These are phyloP conservation scores for Malurus cyaneus DNA, from an alignment of 2,113 vertebrate species.

Conservation along the genomic window DNA sequence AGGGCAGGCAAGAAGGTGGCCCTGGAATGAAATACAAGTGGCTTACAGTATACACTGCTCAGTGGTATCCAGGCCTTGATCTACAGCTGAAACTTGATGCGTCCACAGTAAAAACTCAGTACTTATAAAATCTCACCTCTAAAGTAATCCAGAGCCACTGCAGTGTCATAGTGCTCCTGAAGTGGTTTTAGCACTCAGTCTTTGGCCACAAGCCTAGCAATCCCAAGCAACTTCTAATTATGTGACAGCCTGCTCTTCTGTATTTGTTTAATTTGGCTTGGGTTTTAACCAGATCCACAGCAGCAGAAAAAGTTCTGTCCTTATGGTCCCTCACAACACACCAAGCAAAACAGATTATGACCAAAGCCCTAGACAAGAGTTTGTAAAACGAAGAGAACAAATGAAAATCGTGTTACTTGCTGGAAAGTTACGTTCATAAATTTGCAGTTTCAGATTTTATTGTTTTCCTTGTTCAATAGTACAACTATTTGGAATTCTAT, in stretches of 20 bases:
- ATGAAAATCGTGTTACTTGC: neutral
- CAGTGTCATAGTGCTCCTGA: neutral
- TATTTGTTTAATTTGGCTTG: conserved; percentile 28
- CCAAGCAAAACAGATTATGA: neutral
- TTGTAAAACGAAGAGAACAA: neutral
- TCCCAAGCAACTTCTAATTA: neutral
- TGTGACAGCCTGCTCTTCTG: neutral
- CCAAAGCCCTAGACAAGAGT: neutral
- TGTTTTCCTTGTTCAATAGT: neutral
- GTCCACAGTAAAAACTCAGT: neutral
- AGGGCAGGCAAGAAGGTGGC: neutral
- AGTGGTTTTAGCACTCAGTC: neutral
- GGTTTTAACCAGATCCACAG: conserved; percentile 27
- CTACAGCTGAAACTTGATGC: neutral
- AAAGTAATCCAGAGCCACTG: neutral
- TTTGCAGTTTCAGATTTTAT: neutral
- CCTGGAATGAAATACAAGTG: neutral
- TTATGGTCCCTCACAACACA: neutral
- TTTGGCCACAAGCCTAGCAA: neutral
- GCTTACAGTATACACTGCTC: neutral
- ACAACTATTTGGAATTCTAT: neutral
- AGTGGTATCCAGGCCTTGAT: neutral
- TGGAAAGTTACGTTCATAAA: neutral
- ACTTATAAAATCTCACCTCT: neutral
- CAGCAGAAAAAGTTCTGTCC: neutral